phyloP scores from a whole-genome alignment of 2,888 invertebrate genomes.

The Strigamia maritima region DNA sequence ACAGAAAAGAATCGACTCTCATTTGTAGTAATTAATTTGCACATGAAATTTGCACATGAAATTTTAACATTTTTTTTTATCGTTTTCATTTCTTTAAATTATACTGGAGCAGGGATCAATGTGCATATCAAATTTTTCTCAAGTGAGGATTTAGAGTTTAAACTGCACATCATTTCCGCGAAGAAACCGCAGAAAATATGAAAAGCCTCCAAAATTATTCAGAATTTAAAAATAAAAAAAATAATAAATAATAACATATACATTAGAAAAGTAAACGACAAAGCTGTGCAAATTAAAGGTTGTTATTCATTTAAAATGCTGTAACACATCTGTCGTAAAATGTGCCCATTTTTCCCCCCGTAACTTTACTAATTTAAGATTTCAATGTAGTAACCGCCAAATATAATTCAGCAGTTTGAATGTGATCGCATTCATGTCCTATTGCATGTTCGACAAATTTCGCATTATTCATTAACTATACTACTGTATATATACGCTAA shows the following conservation, averaged over 20 bases:
- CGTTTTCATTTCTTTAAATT: neutral
- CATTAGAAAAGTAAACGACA: no score
- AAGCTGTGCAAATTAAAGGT: no score
- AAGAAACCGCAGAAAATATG: neutral
- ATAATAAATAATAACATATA: neutral
- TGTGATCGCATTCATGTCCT: neutral
- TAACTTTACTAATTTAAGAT: neutral
- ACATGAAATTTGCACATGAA: neutral
- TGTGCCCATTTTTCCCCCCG: no score
- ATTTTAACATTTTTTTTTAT: neutral
- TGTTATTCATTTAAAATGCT: no score
- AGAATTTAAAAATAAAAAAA: neutral
- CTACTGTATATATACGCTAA: no score
- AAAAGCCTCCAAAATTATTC: neutral
- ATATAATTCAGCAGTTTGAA: neutral
- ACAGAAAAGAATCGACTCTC: neutral
- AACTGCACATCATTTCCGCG: neutral
- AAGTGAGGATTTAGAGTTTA: slow-evolving; percentile 3
- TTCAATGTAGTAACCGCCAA: neutral
- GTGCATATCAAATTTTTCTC: slow-evolving; percentile 10
- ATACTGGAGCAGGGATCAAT: neutral
- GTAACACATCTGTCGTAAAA: no score
- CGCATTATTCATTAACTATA: neutral
- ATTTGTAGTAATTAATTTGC: slow-evolving; percentile 15
- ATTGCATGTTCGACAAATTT: slow-evolving; percentile 9